phyloP scores from a whole-genome alignment of 2,888 invertebrate species.

The Nymphalis c-album region DNA sequence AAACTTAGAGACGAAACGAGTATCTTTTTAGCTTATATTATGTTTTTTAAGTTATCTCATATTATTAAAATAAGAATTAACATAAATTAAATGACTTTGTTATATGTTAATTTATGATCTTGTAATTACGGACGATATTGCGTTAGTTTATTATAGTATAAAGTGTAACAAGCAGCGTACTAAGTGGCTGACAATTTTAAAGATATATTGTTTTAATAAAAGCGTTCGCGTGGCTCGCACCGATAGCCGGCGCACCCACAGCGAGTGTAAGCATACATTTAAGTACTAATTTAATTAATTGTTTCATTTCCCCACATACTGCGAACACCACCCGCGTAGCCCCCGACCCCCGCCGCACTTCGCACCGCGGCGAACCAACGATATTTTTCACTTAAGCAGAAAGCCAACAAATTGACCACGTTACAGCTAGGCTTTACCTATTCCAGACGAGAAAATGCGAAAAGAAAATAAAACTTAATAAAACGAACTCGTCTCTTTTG shows the following conservation, averaged over 20 bases:
- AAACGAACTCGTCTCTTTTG: slow-evolving; percentile 20
- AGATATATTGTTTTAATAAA: slow-evolving; percentile 74
- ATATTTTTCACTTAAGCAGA: slow-evolving; percentile 71
- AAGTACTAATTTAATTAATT: slow-evolving; percentile 78
- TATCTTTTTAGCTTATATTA: too few species aligned
- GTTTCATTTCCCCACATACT: slow-evolving; percentile 70
- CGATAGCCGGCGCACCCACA: slow-evolving; percentile 50
- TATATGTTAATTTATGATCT: background rate
- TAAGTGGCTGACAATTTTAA: slow-evolving; percentile 46
- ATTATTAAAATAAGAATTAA: too few species aligned
- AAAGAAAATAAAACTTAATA: slow-evolving; percentile 38
- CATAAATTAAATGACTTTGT: background rate
- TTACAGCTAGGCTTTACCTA: slow-evolving; percentile 50
- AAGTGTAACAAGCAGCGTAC: slow-evolving; percentile 32
- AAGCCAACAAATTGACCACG: slow-evolving; percentile 60
- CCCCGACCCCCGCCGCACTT: slow-evolving; percentile 21
- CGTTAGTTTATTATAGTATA: slow-evolving; percentile 31
- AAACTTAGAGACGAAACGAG: too few species aligned
- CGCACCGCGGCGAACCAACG: slow-evolving; percentile 48
- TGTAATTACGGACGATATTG: slow-evolving; percentile 8
- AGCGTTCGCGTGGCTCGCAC: slow-evolving; percentile 44
- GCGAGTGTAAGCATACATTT: slow-evolving; percentile 59
- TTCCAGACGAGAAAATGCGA: slow-evolving; percentile 45
- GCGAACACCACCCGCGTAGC: slow-evolving; percentile 31
- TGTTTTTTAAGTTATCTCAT: too few species aligned